These are phyloP conservation scores for Crypturellus undulatus DNA, from an alignment of 2,113 vertebrate genomes.

Conservation along the genomic window DNA sequence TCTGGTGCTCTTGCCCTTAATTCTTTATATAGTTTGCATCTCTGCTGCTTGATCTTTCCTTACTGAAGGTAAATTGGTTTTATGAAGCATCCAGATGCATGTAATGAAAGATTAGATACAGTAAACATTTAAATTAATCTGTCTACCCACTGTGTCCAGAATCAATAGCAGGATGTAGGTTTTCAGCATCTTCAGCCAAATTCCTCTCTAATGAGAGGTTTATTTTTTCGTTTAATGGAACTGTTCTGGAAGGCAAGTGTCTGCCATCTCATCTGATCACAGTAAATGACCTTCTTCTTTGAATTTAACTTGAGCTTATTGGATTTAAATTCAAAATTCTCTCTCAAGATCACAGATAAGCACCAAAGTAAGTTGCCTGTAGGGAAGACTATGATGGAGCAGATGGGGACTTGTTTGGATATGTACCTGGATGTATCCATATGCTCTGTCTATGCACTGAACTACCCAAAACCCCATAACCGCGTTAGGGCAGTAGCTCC, in stretches of 20 bases:
- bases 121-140: slow-evolving; percentile 52
- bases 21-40: slow-evolving; percentile 17
- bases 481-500: neutral
- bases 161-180: slow-evolving; percentile 11
- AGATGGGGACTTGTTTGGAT: neutral
- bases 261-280: neutral
- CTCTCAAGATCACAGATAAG: neutral
- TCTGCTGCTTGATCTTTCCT: slow-evolving; percentile 15
- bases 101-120: slow-evolving; percentile 36
- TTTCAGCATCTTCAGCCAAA: neutral
- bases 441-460: neutral
- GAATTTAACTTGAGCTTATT: neutral
- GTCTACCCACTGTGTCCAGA: neutral
- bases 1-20: slow-evolving; percentile 38
- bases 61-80: slow-evolving; percentile 33
- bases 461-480: neutral
- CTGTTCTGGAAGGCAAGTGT: neutral
- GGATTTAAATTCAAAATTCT: neutral
- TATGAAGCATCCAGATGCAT: slow-evolving; percentile 10
- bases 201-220: neutral
- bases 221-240: neutral
- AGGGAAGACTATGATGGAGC: neutral
- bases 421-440: neutral
- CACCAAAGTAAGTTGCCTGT: neutral
- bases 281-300: neutral